Conservation (phyloP, 2,888 invertebrate genomes). For the Melanchra persicariae region DNA sequence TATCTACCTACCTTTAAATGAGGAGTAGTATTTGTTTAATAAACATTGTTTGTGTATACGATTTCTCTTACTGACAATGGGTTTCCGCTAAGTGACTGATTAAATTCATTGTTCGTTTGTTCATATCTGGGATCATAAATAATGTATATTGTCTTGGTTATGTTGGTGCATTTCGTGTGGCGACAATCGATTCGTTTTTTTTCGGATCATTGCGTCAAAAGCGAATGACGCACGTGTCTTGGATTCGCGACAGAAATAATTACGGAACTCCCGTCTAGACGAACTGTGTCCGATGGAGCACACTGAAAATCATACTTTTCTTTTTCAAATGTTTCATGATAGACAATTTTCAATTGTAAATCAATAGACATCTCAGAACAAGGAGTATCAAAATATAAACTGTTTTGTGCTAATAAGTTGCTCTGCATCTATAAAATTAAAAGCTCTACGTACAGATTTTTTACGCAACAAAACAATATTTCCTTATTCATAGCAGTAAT, state of each 20-base stretch:
- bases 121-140: slow-evolving; percentile 5
- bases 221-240: slow-evolving; percentile 79
- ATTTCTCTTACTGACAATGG: slow-evolving; percentile 12
- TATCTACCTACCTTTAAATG: slow-evolving; percentile 14
- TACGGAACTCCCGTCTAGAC: slow-evolving; percentile 78
- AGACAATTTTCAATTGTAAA: slow-evolving; percentile 9
- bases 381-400: neutral
- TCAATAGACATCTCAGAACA: neutral
- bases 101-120: slow-evolving; percentile 15
- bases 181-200: slow-evolving; percentile 72
- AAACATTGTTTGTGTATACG: slow-evolving; percentile 10
- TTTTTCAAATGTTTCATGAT: slow-evolving; percentile 25
- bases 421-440: neutral
- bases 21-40: slow-evolving; percentile 12
- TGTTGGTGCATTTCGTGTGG: slow-evolving; percentile 43
- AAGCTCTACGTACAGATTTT: neutral
- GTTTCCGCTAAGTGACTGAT: slow-evolving; percentile 29
- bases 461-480: neutral
- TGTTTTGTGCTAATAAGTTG: neutral
- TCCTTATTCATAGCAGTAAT: slow-evolving; percentile 38
- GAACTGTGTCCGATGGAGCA: slow-evolving; percentile 48
- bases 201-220: slow-evolving; percentile 79
- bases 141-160: slow-evolving; percentile 4
- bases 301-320: slow-evolving; percentile 44
- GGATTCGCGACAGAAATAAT: slow-evolving; percentile 79